These are phyloP conservation scores for Zaprionus inermis DNA, from an alignment of 1,140 invertebrate species.

Conservation along the genomic window DNA sequence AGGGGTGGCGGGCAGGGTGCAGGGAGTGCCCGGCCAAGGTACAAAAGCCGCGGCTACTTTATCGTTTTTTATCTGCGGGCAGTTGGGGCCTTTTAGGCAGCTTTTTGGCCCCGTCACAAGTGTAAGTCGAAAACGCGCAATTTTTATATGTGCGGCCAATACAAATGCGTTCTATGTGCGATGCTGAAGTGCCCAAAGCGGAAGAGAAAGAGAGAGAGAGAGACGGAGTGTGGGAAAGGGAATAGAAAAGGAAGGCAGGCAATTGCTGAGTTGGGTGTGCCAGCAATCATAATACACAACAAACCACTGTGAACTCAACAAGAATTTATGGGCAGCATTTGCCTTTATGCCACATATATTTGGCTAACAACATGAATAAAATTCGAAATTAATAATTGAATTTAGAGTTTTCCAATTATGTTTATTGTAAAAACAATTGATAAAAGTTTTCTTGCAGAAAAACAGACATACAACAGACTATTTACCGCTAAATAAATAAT, in stretches of 20 bases:
- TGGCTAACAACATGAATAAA: background rate
- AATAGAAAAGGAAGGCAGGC: background rate
- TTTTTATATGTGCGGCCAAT: constrained; percentile 39
- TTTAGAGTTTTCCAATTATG: background rate
- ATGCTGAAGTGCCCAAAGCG: constrained; percentile 18
- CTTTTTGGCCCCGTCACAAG: constrained; percentile 40
- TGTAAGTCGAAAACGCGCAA: constrained; percentile 49
- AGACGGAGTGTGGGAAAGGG: background rate
- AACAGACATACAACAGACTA: too few species aligned
- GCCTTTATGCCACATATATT: background rate
- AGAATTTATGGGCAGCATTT: background rate
- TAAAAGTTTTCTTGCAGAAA: too few species aligned
- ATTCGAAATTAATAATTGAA: background rate
- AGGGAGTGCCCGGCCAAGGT: background rate
- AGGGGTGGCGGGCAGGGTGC: too few species aligned
- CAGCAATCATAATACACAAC: constrained; percentile 24
- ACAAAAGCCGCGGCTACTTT: constrained; percentile 43
- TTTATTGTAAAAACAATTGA: background rate
- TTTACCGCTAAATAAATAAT: too few species aligned
- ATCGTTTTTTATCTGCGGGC: constrained; percentile 55
- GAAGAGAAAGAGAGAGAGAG: background rate
- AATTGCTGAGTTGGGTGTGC: background rate
- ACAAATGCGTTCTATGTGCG: constrained; percentile 50
- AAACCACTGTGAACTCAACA: background rate
- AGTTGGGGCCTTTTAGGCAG: constrained; percentile 56